A percentile compares a stretch with the other conserved stretches of the same genome.
These are phyloP conservation scores for Shinisaurus crocodilurus DNA, from an alignment of 2,113 vertebrate genomes.

Conservation along the genomic window DNA sequence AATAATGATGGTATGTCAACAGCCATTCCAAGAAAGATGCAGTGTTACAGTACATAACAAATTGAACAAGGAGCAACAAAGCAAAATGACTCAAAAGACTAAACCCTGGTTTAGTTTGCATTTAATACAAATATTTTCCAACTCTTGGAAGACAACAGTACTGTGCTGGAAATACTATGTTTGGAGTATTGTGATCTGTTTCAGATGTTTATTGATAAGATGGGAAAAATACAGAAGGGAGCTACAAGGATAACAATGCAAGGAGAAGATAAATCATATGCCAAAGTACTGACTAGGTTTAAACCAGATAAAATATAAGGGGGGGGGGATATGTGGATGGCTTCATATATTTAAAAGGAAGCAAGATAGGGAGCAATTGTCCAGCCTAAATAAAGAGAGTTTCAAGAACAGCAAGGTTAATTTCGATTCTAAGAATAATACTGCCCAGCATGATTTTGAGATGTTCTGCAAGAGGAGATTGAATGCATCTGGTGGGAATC, in stretches of 20 bases:
- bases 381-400: not conserved
- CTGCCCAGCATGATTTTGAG: not conserved
- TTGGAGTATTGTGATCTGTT: not conserved
- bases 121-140: not conserved
- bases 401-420: not conserved
- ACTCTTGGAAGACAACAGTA: not conserved
- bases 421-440: not conserved
- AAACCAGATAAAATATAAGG: not conserved
- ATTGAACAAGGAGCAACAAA: not conserved
- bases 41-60: not conserved
- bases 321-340: not conserved
- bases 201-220: not conserved
- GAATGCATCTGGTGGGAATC: not conserved
- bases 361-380: not conserved
- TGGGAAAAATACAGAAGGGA: not conserved
- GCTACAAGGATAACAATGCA: not conserved
- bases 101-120: not conserved
- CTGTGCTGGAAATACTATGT: not conserved
- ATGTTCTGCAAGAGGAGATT: not conserved
- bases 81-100: not conserved
- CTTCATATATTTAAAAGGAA: not conserved
- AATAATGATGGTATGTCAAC: not conserved
- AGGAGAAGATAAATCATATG: not conserved
- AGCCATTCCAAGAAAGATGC: not conserved
- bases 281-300: not conserved